phyloP scores from a whole-genome alignment of 2,113 vertebrate genomes.

The Fregata magnificens region DNA sequence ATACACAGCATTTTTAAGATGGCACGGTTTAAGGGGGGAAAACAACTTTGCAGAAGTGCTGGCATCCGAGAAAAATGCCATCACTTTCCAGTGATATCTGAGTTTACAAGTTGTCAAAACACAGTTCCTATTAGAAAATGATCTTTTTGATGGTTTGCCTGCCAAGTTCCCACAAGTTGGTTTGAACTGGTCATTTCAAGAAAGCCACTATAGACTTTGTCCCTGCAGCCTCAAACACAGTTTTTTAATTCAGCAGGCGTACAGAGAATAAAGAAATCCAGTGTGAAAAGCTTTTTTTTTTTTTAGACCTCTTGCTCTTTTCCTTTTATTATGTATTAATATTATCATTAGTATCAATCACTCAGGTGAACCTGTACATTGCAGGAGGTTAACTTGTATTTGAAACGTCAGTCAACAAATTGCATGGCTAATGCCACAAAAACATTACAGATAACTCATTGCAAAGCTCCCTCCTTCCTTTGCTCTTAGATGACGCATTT shows the following conservation, averaged over 20 bases:
- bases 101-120: conserved; percentile 37
- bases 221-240: not conserved
- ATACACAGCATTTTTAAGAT: not conserved
- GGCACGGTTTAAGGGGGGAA: not conserved
- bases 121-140: conserved; percentile 5
- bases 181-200: conserved; percentile 44
- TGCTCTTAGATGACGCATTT: not conserved
- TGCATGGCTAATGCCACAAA: not conserved
- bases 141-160: not conserved
- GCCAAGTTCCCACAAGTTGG: not conserved
- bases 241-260: not conserved
- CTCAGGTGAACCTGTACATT: not conserved
- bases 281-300: not conserved
- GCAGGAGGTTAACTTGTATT: not conserved
- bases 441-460: not conserved
- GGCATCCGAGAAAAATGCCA: conserved; percentile 38
- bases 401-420: not conserved
- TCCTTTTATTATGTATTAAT: not conserved
- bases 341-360: conserved; percentile 13
- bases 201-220: not conserved
- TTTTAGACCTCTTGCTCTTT: not conserved
- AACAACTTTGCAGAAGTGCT: conserved; percentile 1
- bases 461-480: not conserved
- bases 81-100: not conserved
- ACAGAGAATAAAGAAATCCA: not conserved